These are phyloP conservation scores for Aplochiton taeniatus DNA, from an alignment of 2,797 vertebrate genomes.

Conservation along the genomic window DNA sequence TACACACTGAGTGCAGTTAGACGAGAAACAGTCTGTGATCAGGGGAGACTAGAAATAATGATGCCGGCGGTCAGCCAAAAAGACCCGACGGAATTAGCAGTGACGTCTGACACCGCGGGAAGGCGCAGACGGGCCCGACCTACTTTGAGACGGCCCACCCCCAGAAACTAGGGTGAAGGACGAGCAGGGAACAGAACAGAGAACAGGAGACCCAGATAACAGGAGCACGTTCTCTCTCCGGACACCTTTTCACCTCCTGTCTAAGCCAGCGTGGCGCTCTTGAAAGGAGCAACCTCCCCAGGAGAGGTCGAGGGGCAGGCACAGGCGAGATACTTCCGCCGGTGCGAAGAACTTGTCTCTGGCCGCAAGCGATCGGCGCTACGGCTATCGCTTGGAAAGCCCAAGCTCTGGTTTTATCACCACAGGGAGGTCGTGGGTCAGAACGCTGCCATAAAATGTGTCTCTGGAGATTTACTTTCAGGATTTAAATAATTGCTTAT, in stretches of 20 bases:
- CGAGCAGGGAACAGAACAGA: constrained; percentile 44
- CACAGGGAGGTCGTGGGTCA: background rate
- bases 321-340: constrained; percentile 28
- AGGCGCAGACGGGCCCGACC: constrained; percentile 36
- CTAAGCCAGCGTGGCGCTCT: background rate
- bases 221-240: constrained; percentile 31
- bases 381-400: background rate
- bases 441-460: background rate
- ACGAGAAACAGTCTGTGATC: constrained; percentile 10
- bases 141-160: constrained; percentile 36
- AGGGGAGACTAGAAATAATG: constrained; percentile 16
- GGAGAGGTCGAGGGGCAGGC: constrained; percentile 14
- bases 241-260: constrained; percentile 15
- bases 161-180: constrained; percentile 60
- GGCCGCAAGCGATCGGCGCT: background rate
- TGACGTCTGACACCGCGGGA: constrained; percentile 32
- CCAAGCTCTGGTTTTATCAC: background rate
- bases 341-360: background rate
- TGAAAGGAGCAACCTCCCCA: constrained; percentile 25
- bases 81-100: constrained; percentile 43
- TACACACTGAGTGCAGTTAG: background rate
- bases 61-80: constrained; percentile 22
- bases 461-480: background rate
- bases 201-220: constrained; percentile 42
- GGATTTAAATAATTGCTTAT: no score